Conservation (phyloP, 1,140 invertebrate genomes). For the Drosophila bipectinata region DNA sequence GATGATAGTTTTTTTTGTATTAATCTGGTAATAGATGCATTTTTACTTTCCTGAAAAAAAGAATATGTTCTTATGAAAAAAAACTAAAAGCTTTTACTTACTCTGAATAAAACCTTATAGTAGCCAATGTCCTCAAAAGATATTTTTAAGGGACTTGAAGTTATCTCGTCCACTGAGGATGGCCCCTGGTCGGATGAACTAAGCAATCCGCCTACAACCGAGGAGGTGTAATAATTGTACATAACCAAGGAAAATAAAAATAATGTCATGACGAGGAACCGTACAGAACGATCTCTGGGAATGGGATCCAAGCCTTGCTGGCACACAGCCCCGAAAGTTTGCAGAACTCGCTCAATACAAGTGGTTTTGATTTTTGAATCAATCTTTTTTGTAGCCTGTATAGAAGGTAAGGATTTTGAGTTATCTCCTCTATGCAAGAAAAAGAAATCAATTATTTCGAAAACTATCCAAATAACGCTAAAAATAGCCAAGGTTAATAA, state of each 20-base stretch:
- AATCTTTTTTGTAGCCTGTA: neutral
- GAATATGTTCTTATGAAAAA: neutral
- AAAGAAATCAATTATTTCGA: slow-evolving; percentile 44
- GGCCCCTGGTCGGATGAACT: slow-evolving; percentile 72
- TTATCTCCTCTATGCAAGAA: neutral
- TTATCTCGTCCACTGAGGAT: slow-evolving; percentile 63
- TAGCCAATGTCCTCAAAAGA: slow-evolving; percentile 82
- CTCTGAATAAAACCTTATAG: slow-evolving; percentile 76
- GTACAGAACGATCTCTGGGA: slow-evolving; percentile 54
- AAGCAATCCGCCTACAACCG: slow-evolving; percentile 76
- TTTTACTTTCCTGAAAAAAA: slow-evolving; percentile 55
- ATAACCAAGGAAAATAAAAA: slow-evolving; percentile 75
- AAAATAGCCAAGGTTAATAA: slow-evolving; percentile 38
- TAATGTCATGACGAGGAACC: slow-evolving; percentile 64
- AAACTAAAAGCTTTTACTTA: slow-evolving; percentile 31
- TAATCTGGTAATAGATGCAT: slow-evolving; percentile 40
- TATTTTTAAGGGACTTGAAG: slow-evolving; percentile 62
- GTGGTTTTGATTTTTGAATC: slow-evolving; percentile 1
- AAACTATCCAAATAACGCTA: slow-evolving; percentile 54
- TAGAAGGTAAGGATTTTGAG: neutral
- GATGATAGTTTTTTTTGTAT: slow-evolving; percentile 58
- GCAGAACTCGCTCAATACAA: slow-evolving; percentile 49
- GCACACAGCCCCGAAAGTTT: slow-evolving; percentile 68
- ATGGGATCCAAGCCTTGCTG: slow-evolving; percentile 74
- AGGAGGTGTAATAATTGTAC: slow-evolving; percentile 82